phyloP scores from a whole-genome alignment of 1,140 invertebrate genomes.

The Mya arenaria region DNA sequence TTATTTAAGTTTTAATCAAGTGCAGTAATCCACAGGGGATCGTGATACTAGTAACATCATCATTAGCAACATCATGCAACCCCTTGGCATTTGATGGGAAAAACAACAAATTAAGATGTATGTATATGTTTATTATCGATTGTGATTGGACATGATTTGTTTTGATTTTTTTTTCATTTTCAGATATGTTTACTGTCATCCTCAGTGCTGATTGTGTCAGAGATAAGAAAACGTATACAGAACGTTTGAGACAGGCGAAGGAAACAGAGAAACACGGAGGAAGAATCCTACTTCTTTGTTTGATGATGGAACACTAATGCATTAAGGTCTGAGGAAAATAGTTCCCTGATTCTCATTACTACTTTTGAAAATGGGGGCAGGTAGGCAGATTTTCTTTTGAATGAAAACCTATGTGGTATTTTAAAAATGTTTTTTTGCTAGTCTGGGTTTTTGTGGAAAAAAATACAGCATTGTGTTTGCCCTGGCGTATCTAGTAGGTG shows the following conservation, averaged over 20 bases:
- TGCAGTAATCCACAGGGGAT: neutral
- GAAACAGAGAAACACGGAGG: neutral
- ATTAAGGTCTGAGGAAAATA: no score
- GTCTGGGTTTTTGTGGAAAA: no score
- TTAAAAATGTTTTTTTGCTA: no score
- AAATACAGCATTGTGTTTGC: no score
- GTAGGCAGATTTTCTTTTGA: no score
- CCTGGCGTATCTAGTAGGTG: no score
- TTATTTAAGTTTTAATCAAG: neutral
- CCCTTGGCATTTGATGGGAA: neutral
- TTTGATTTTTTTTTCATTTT: constrained; percentile 77
- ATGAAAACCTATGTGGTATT: no score
- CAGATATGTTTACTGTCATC: constrained; percentile 97
- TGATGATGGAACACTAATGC: no score
- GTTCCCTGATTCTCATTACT: no score
- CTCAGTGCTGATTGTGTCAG: constrained; percentile 96
- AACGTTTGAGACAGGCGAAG: constrained; percentile 52
- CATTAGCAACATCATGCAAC: neutral
- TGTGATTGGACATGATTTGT: neutral
- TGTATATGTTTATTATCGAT: neutral
- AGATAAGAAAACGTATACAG: constrained; percentile 91
- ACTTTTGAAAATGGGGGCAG: no score
- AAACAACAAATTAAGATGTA: neutral
- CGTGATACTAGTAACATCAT: neutral
- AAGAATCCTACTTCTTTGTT: constrained; percentile 35